Evolutionary conservation across 2,888 invertebrate genomes (phyloP).

Genomic region (Tetragonisca angustula): DNA sequence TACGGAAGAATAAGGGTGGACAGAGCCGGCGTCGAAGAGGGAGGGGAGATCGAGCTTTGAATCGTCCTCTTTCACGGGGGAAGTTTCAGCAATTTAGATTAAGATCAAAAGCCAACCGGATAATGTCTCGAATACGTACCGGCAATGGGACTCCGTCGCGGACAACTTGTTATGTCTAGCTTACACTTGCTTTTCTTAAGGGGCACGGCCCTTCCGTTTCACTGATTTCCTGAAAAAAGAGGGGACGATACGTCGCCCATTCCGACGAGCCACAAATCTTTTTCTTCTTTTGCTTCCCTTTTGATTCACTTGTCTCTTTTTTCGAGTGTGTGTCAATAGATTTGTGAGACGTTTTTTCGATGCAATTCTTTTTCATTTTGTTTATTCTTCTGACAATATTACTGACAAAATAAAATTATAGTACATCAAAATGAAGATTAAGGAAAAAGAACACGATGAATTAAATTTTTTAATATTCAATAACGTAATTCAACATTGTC

Average conservation of each 20-base stretch:
- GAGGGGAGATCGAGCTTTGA: conserved; percentile 26
- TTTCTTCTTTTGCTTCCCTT: neutral
- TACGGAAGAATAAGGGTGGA: neutral
- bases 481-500: too few species aligned
- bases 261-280: neutral
- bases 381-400: too few species aligned
- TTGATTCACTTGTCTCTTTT: neutral
- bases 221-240: conserved; percentile 6
- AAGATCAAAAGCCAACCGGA: conserved; percentile 73
- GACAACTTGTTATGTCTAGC: conserved; percentile 45
- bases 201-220: conserved; percentile 12
- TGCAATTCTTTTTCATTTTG: neutral
- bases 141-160: conserved; percentile 35
- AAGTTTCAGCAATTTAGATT: conserved; percentile 73
- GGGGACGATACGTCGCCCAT: conserved; percentile 3
- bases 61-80: conserved; percentile 54
- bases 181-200: conserved; percentile 36
- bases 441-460: too few species aligned
- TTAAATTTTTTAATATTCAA: too few species aligned
- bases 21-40: neutral
- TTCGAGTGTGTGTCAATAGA: neutral
- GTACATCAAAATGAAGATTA: too few species aligned
- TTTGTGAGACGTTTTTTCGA: neutral
- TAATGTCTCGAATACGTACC: conserved; percentile 56
- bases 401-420: too few species aligned